Conservation (phyloP, 1,140 invertebrate genomes). For the Orius laevigatus region DNA sequence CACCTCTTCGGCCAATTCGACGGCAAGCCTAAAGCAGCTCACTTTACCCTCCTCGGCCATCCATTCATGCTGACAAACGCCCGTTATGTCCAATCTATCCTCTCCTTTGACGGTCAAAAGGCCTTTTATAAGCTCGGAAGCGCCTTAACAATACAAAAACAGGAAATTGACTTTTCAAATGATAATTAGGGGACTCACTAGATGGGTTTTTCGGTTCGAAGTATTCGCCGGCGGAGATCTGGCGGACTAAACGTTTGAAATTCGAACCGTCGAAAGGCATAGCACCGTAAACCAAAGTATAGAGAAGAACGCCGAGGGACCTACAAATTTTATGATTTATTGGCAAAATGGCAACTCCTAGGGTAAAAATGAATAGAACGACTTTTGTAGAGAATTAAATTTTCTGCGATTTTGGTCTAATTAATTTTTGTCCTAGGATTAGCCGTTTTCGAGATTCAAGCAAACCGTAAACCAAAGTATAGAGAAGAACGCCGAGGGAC, state of each 20-base stretch:
- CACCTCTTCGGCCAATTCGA: slow-evolving; percentile 75
- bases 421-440: too few relatives aligned
- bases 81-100: slow-evolving; percentile 78
- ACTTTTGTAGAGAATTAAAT: too few relatives aligned
- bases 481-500: slow-evolving; percentile 93
- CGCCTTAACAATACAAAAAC: slow-evolving; percentile 38
- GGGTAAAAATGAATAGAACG: too few relatives aligned
- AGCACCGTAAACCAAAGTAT: slow-evolving; percentile 95
- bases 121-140: slow-evolving; percentile 82
- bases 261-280: slow-evolving; percentile 99
- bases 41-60: slow-evolving; percentile 70
- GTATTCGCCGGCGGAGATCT: slow-evolving; percentile 94
- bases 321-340: slow-evolving; percentile 58
- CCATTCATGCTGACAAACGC: slow-evolving; percentile 89
- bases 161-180: neutral
- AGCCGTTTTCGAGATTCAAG: too few relatives aligned
- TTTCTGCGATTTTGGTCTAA: too few relatives aligned
- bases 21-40: slow-evolving; percentile 69
- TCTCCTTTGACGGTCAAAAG: slow-evolving; percentile 85
- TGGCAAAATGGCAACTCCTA: too few relatives aligned
- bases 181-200: slow-evolving; percentile 13
- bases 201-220: slow-evolving; percentile 91
- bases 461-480: slow-evolving; percentile 96
- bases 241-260: slow-evolving; percentile 89
- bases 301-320: slow-evolving; percentile 93